Conservation (phyloP, 1,140 invertebrate species). For the Trichomalopsis sarcophagae region DNA sequence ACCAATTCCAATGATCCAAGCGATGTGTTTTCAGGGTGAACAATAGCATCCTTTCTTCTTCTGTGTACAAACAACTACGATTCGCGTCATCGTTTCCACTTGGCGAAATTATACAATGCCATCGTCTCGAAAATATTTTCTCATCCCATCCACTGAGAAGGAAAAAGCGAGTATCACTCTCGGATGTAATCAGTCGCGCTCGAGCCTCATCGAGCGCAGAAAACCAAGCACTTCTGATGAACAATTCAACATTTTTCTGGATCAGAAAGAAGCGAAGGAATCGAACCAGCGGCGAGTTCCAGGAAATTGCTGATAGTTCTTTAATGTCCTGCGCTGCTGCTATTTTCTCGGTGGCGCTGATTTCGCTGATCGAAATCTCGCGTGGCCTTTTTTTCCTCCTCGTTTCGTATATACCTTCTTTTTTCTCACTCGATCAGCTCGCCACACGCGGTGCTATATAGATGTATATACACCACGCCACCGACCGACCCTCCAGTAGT, state of each 20-base stretch:
- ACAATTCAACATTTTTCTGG: slow-evolving; percentile 29
- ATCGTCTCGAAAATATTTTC: neutral
- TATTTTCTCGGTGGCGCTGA: slow-evolving; percentile 16
- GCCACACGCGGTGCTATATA: neutral
- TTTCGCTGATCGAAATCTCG: slow-evolving; percentile 29
- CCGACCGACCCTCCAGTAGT: slow-evolving; percentile 23
- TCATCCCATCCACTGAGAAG: neutral
- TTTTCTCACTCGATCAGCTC: neutral
- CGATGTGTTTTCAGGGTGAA: too few relatives aligned
- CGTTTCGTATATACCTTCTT: neutral
- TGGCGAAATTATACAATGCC: too few relatives aligned
- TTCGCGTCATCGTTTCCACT: neutral
- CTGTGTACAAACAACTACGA: neutral
- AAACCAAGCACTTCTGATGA: slow-evolving; percentile 4
- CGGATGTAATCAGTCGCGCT: neutral
- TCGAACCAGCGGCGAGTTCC: neutral
- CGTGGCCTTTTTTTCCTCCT: slow-evolving; percentile 27
- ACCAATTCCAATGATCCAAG: neutral
- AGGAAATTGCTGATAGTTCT: slow-evolving; percentile 21
- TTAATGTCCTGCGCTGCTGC: slow-evolving; percentile 16
- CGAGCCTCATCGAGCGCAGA: neutral
- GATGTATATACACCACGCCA: neutral
- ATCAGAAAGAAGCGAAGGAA: slow-evolving; percentile 6
- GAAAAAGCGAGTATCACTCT: neutral
- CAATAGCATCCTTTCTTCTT: too few relatives aligned